These are phyloP conservation scores for Heliconius hortense DNA, from an alignment of 2,888 invertebrate genomes.

Conservation along the genomic window DNA sequence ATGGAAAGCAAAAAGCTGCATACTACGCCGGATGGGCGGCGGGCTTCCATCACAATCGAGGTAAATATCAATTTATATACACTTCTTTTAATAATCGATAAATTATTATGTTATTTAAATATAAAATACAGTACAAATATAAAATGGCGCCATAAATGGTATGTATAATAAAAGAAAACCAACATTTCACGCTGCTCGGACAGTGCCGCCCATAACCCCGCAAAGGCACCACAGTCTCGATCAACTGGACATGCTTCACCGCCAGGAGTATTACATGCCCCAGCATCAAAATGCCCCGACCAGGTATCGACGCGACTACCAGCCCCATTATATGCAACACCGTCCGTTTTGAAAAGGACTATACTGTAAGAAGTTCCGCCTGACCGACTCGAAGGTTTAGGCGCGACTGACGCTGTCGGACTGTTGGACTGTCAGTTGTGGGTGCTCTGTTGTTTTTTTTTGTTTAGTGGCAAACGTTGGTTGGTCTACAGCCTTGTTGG, in stretches of 20 bases:
- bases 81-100: not conserved
- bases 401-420: constrained; percentile 51
- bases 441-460: constrained; percentile 24
- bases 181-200: constrained; percentile 67
- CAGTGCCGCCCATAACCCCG: constrained; percentile 56
- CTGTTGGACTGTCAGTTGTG: constrained; percentile 45
- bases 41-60: constrained; percentile 84
- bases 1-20: constrained; percentile 90
- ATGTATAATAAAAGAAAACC: constrained; percentile 41
- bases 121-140: not conserved
- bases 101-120: not conserved
- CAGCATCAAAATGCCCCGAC: constrained; percentile 42
- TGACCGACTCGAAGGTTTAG: constrained; percentile 73
- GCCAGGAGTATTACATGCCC: constrained; percentile 67
- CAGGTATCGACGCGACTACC: constrained; percentile 70
- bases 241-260: constrained; percentile 75
- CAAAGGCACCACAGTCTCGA: constrained; percentile 77
- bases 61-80: constrained; percentile 49
- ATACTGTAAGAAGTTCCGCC: constrained; percentile 77
- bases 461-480: not conserved
- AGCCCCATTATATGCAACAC: constrained; percentile 70
- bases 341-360: constrained; percentile 81
- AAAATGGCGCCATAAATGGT: not conserved
- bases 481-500: not conserved
- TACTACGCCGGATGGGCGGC: constrained; percentile 87